These are phyloP conservation scores for Tricholauxania praeusta DNA, from an alignment of 2,888 invertebrate genomes.

Conservation along the genomic window DNA sequence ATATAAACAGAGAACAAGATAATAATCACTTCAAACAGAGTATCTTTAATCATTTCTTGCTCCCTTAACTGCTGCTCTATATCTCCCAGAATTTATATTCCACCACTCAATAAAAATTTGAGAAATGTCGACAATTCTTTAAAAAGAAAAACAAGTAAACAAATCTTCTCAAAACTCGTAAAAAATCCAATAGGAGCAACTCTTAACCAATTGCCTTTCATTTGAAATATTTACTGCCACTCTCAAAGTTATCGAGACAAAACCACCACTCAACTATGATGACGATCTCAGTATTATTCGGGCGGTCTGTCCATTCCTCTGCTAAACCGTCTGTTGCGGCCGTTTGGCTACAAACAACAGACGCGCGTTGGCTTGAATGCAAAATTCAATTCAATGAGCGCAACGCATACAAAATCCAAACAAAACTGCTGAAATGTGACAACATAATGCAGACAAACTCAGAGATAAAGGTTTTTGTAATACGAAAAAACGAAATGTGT, in stretches of 20 bases:
- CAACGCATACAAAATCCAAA: constrained; percentile 29
- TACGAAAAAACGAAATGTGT: neutral
- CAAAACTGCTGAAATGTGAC: constrained; percentile 17
- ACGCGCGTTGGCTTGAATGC: too few species aligned
- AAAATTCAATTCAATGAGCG: constrained; percentile 19
- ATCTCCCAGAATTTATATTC: neutral
- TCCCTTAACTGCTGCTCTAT: neutral
- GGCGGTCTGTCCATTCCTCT: neutral
- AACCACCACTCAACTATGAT: neutral
- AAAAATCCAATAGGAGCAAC: constrained; percentile 18
- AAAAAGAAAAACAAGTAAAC: neutral
- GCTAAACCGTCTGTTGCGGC: neutral
- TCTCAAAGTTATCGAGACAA: neutral
- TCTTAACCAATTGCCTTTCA: constrained; percentile 1
- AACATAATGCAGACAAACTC: constrained; percentile 4
- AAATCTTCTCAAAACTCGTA: constrained; percentile 5
- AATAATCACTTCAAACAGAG: neutral
- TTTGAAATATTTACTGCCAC: too few species aligned
- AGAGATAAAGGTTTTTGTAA: constrained; percentile 25
- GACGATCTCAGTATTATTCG: constrained; percentile 4
- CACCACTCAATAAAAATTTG: too few species aligned
- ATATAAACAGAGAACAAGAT: constrained; percentile 22
- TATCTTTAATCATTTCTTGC: neutral
- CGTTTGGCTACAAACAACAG: too few species aligned
- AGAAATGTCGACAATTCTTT: neutral